Base-by-base conservation (phyloP, 2,888 invertebrate genomes). In the Acronicta psi region DNA sequence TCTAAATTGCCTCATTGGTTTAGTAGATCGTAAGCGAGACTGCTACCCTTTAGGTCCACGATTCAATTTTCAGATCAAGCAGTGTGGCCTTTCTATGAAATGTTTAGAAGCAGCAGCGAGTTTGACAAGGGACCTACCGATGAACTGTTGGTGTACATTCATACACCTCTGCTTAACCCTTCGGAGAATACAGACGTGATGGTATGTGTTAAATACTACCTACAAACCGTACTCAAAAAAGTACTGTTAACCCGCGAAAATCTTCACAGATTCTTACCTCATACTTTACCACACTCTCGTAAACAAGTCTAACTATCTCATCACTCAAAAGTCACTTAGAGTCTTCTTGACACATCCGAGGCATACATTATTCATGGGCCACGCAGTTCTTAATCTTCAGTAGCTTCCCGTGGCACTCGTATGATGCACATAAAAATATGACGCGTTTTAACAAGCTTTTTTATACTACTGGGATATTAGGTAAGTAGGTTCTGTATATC, bases 311-410 rank as follows among this genome's bases (percentile, higher is more conserved):
- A 68, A 73, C 72, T 72, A 73, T 67, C 64, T 64, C 34, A 34
- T 73, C 73, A 73, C 69, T 60, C 55, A 61, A 59, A 61, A 58
- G 61, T 73, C 73, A 75, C 80, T 77, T 80, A 80, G 72, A 73
- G 75, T 69, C 67, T 62, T 59, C 69, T 77, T 75, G 77, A 79
- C 73, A 76, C 73, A 79, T 78, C 75, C 69, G 64, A 70, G 59
- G 59, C 80, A 84, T 88, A 81, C 85, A 87, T 88, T 83, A 88
- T 88, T 88, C 88, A 88, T 85, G 73, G 53, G 44, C 51, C 68
- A 53, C 67, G 60, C 69, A 67, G 62, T 72, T 73, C 77, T 76
- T 79, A 80, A 78, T 77, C 75, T 75, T 25, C 51, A 58, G 51
- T 38, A 37, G 60, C 68, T 63, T 67, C 52, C 50, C 53, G n/a